Base-by-base conservation (phyloP, 2,113 vertebrate genomes). In the Tragelaphus imberbis region DNA sequence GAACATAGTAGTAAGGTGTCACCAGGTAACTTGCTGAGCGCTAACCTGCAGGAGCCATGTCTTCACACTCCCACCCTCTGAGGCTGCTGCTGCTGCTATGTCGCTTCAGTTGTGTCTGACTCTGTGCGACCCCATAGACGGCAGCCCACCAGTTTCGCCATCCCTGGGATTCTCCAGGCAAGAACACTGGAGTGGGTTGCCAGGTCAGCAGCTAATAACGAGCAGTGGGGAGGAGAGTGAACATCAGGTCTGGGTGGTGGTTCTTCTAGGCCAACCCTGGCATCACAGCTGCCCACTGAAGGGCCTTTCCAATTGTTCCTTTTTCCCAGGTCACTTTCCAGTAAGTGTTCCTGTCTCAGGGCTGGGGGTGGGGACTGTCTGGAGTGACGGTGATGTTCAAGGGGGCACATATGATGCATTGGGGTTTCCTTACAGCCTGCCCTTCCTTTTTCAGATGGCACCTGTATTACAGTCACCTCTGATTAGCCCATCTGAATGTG, bases 1-100 rank as follows among this genome's bases (percentile, higher is more conserved):
- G 80, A 51, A 56, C 25, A 49, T 13, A 25, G 91, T n/a, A 55
- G 58, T 19, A 47, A 59, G 53, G 10, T 56, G 30, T 49, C 91
- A 14, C 33, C 61, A 28, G 58, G 40, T 25, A 21, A 44, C 49
- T 10, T 17, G 27, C 40, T 3, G 10, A 27, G 11, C 1, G 9
- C 71, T 85, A 75, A 49, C 28, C 14, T 40, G 0, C 30, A 25
- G 30, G 16, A 27, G 15, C 2, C 1, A 2, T 1, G 2, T 68
- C 49, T 36, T 40, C 49, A 23, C 23, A 3, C 3, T 44, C 8
- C 75, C 55, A 16, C 6, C 13, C 7, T 47, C 53, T 75, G n/a
- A n/a, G n/a, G 44, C 44, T 44, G 44, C 44, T 44, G 44, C 44
- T 44, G 44, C 44, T 44, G 44, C 44, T 44, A 44, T 6, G 44